Conservation (phyloP, 2,888 invertebrate genomes). For the Piscicola geometra region DNA sequence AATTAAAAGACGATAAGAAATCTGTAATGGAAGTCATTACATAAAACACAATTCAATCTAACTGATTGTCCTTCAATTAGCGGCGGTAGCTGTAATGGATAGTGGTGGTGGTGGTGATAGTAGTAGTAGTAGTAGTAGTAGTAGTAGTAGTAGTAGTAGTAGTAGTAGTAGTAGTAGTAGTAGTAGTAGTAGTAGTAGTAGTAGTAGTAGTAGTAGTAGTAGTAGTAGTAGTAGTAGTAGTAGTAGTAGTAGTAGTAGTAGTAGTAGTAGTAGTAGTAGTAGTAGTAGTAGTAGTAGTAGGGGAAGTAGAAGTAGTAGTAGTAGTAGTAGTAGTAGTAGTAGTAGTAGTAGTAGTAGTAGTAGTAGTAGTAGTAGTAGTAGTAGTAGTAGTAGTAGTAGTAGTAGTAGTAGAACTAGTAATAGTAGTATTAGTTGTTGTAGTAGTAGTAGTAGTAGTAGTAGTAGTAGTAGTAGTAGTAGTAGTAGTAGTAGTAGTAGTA, state of each 20-base stretch:
- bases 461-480: background rate
- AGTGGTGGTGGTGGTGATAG: background rate
- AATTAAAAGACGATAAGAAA: too few relatives aligned
- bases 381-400: constrained; percentile 32
- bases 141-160: constrained; percentile 24
- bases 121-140: constrained; percentile 4
- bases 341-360: constrained; percentile 39
- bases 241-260: constrained; percentile 21
- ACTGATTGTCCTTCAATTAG: too few relatives aligned
- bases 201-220: constrained; percentile 21
- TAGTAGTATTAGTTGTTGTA: background rate
- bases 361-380: constrained; percentile 41
- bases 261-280: constrained; percentile 11
- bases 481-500: background rate
- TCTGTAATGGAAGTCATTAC: too few relatives aligned
- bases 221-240: constrained; percentile 17
- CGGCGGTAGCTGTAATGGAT: background rate
- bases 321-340: constrained; percentile 40
- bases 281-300: constrained; percentile 22
- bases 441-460: background rate
- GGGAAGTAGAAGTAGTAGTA: constrained; percentile 38
- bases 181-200: constrained; percentile 24
- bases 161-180: constrained; percentile 24
- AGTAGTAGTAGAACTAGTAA: constrained; percentile 12
- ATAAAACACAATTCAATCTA: too few relatives aligned